Percentiles rank a stretch among this genome's conserved stretches.
Conservation (phyloP, 2,797 vertebrate species). For the Delichon dasypus region DNA sequence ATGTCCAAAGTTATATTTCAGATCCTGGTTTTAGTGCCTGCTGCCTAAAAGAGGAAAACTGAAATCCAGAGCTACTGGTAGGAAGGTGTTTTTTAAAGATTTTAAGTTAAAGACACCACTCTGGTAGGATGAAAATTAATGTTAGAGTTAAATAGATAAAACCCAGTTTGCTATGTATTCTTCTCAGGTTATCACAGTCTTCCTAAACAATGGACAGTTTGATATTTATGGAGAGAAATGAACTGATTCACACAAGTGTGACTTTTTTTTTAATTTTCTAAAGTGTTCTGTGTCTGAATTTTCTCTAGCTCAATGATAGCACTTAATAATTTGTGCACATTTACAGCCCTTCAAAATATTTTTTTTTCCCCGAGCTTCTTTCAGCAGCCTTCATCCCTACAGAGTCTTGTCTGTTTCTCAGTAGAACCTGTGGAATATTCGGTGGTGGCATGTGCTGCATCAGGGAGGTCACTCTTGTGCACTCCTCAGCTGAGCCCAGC, state of each 20-base stretch:
- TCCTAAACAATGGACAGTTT: background rate
- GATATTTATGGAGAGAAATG: background rate
- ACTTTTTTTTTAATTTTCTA: background rate
- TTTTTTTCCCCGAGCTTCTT: background rate
- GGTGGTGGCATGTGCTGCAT: background rate
- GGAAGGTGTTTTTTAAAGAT: too few relatives aligned
- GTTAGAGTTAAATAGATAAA: background rate
- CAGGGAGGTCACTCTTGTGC: background rate
- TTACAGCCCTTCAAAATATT: background rate
- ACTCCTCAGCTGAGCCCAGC: background rate
- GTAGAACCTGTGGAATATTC: background rate
- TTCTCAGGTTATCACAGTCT: background rate
- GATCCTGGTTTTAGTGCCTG: background rate
- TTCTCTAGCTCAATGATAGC: background rate
- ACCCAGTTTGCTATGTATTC: background rate
- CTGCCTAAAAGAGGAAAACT: background rate
- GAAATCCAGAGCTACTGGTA: background rate
- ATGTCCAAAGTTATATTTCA: background rate
- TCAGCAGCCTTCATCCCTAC: background rate
- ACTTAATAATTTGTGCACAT: fast-evolving
- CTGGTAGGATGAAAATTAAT: background rate
- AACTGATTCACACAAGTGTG: background rate
- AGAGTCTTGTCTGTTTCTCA: background rate
- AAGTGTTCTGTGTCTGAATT: background rate
- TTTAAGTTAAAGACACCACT: background rate